Base-by-base conservation (phyloP, 1,140 invertebrate species). In the Drosophila pandora region DNA sequence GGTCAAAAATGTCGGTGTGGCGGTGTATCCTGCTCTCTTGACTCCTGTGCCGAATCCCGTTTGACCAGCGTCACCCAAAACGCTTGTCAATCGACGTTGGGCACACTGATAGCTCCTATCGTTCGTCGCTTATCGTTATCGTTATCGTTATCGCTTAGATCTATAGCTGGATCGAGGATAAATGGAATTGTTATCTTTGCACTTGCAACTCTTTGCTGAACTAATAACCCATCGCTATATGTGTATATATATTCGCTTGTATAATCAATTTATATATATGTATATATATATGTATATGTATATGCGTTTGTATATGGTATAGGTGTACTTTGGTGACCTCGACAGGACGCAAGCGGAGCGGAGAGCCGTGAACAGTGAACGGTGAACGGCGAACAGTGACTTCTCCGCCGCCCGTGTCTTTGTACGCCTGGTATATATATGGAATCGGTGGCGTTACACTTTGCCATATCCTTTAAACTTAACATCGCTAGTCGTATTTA, bases 401-500 rank as follows among this genome's bases (percentile, higher is more conserved):
- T 50, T 45, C 63, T 21, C 6, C 30, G n/a, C 17, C 32, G 1
- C 28, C 47, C 39, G 49, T 12, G 25, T 30, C 53, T 22, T 13
- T 17, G 8, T 22, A 13, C 52, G 61, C 30, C 56, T 48, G 70
- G 49, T 54, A 43, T 80, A 47, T 37, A 37, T 58, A 52, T 60
- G 45, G 58, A 58, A 47, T 47, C 34, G 52, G 45, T 37, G 59
- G 49, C 37, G 13, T 68, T 58, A 60, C 52, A 52, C 49, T 32
- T 67, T 17, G 59, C 65, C 54, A 75, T 71, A 80, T 67, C 49
- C 52, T 37, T 67, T 81, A 76, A 81, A 80, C 78, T 80, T 80
- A 80, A 79, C 77, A 79, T 64, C 37, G 68, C 81, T 85, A 84
- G 73, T 83, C 54, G 56, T 84, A 84, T 84, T 80, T 84, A 84